Evolutionary conservation across 2,797 vertebrate genomes (phyloP).

Genomic region (Enteromius afrohamiltoni): DNA sequence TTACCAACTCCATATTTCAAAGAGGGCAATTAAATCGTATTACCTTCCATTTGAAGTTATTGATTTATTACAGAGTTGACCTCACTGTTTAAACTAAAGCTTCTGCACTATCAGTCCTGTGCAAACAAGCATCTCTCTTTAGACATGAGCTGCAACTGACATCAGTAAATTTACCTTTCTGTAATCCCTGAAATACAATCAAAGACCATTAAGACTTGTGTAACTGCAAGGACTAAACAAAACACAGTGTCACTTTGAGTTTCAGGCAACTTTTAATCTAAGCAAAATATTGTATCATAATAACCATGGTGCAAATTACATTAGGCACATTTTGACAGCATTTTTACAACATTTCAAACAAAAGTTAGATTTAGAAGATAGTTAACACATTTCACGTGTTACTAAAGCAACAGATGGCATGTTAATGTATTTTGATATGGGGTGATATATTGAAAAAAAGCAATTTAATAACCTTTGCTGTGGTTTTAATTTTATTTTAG

Average conservation of each 20-base stretch:
- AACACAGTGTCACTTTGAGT: constrained; percentile 17
- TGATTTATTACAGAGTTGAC: constrained; percentile 39
- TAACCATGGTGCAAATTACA: neutral
- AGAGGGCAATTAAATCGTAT: constrained; percentile 43
- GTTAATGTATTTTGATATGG: neutral
- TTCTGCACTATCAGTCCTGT: constrained; percentile 23
- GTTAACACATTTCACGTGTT: neutral
- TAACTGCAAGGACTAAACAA: constrained; percentile 18
- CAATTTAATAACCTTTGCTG: neutral
- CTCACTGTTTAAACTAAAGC: constrained; percentile 32
- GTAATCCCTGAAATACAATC: constrained; percentile 17
- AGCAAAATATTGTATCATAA: neutral
- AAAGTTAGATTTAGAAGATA: constrained; percentile 21
- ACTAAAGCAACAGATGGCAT: constrained; percentile 11
- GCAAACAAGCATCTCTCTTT: constrained; percentile 22
- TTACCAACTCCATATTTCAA: constrained; percentile 42
- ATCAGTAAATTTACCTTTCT: constrained; percentile 25
- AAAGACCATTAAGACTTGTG: neutral
- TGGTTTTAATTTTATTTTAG: neutral
- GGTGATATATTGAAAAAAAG: neutral
- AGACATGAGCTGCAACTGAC: constrained; percentile 17
- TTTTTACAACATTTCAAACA: neutral
- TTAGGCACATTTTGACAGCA: neutral
- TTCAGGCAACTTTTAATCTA: neutral
- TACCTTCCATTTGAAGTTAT: constrained; percentile 31